Evolutionary conservation across 2,113 vertebrate species (phyloP).

Genomic region (Bubalus kerabau): DNA sequence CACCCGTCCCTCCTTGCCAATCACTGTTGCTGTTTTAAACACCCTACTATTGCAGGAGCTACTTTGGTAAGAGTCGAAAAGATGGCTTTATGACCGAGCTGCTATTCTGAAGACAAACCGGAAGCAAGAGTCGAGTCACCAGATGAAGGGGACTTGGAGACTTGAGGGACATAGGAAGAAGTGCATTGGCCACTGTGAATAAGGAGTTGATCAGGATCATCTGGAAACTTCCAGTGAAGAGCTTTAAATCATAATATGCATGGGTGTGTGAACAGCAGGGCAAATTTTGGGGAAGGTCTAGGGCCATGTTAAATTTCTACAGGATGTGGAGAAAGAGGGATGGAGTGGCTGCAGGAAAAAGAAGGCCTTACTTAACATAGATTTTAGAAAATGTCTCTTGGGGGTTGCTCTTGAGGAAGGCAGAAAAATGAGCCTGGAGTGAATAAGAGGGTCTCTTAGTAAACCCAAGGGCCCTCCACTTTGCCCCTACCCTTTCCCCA

Average conservation of each 20-base stretch:
- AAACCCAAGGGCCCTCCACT: not conserved
- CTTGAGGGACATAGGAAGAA: not conserved
- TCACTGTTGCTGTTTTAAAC: not conserved
- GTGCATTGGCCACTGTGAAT: not conserved
- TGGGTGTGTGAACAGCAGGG: not conserved
- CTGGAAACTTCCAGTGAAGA: not conserved
- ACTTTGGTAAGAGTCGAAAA: not conserved
- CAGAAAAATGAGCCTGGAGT: not conserved
- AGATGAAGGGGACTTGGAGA: not conserved
- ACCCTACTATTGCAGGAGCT: not conserved
- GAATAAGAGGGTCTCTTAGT: not conserved
- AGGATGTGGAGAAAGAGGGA: not conserved
- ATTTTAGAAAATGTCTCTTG: not conserved
- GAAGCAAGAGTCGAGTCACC: not conserved
- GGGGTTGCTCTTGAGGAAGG: not conserved
- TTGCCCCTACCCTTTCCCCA: not conserved
- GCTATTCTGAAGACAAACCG: not conserved
- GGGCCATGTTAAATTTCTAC: not conserved
- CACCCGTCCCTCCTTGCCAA: rapidly evolving
- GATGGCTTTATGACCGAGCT: not conserved
- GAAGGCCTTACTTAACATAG: not conserved
- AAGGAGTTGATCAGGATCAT: not conserved
- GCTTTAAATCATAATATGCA: not conserved
- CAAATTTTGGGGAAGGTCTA: not conserved
- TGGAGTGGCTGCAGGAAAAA: not conserved